Evolutionary conservation across 2,113 vertebrate species (phyloP).

Genomic region (Notarius quadriscutis): DNA sequence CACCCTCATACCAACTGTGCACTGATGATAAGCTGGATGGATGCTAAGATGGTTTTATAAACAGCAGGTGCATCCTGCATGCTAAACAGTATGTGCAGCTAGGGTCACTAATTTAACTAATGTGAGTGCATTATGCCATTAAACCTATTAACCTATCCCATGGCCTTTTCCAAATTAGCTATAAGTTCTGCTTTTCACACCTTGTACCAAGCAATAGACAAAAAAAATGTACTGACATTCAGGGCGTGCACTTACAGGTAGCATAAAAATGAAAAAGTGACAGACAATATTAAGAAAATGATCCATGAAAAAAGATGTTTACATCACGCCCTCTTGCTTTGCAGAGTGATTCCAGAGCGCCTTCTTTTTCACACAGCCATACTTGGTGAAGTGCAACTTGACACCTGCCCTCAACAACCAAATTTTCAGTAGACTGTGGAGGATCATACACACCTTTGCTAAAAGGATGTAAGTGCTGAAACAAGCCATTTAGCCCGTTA

Average conservation of each 20-base stretch:
- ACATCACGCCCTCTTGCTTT: conserved; percentile 33
- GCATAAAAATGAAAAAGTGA: conserved; percentile 34
- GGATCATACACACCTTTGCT: neutral
- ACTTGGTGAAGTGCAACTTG: conserved; percentile 17
- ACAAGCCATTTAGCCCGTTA: conserved; percentile 27
- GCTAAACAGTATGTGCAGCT: conserved; percentile 21
- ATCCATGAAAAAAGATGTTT: conserved; percentile 33
- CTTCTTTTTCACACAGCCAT: conserved; percentile 5
- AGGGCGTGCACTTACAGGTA: neutral
- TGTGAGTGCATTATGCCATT: conserved; percentile 18
- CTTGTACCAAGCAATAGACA: conserved; percentile 8
- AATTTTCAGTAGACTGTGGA: conserved; percentile 6
- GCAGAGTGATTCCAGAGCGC: neutral
- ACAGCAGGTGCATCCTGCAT: neutral
- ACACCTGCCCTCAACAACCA: neutral
- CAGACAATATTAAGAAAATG: conserved; percentile 40
- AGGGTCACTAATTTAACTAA: conserved; percentile 9
- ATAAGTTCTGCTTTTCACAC: conserved; percentile 3
- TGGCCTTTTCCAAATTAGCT: neutral
- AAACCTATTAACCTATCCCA: conserved; percentile 37
- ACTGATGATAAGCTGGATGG: too few relatives aligned
- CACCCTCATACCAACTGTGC: too few relatives aligned
- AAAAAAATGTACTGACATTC: neutral
- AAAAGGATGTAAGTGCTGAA: conserved; percentile 24
- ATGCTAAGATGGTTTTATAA: neutral